Conservation (phyloP, 1,140 invertebrate species). For the Leptopilina boulardi region DNA sequence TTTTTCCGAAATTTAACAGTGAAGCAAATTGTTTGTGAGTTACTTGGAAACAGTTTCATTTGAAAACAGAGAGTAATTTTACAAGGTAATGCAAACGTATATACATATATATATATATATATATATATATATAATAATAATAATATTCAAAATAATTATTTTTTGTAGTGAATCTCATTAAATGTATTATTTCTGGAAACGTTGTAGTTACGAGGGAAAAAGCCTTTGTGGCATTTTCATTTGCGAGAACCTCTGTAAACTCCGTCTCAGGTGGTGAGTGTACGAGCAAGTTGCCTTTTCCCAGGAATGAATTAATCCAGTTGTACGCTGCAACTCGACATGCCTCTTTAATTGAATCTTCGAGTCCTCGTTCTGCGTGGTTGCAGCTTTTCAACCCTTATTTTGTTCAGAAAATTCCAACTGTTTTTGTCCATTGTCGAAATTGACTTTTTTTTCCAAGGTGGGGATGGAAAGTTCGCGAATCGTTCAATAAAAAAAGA, state of each 20-base stretch:
- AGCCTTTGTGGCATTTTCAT: conserved; percentile 19
- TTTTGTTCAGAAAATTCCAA: conserved; percentile 18
- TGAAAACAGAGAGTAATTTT: no score
- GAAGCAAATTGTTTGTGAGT: no score
- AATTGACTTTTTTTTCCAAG: conserved; percentile 9
- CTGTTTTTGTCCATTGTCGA: not conserved
- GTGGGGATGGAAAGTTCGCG: no score
- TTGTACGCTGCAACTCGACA: conserved; percentile 17
- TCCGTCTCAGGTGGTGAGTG: conserved; percentile 3
- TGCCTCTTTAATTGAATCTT: conserved; percentile 27
- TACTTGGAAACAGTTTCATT: no score
- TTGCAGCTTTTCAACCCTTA: conserved; percentile 11
- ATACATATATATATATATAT: no score
- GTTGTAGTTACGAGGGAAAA: not conserved
- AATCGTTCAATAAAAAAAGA: no score
- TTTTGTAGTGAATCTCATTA: not conserved
- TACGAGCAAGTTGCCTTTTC: conserved; percentile 8
- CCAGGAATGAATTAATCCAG: conserved; percentile 20
- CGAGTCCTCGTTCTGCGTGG: conserved; percentile 14
- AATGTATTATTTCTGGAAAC: conserved; percentile 9
- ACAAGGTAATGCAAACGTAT: not conserved
- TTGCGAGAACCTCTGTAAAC: conserved; percentile 25
- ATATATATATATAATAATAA: no score
- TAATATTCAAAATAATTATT: not conserved
- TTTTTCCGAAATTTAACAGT: no score